Percentiles rank a stretch among this genome's conserved stretches.
phyloP scores from a whole-genome alignment of 2,797 vertebrate species.

The Carcharodon carcharias region DNA sequence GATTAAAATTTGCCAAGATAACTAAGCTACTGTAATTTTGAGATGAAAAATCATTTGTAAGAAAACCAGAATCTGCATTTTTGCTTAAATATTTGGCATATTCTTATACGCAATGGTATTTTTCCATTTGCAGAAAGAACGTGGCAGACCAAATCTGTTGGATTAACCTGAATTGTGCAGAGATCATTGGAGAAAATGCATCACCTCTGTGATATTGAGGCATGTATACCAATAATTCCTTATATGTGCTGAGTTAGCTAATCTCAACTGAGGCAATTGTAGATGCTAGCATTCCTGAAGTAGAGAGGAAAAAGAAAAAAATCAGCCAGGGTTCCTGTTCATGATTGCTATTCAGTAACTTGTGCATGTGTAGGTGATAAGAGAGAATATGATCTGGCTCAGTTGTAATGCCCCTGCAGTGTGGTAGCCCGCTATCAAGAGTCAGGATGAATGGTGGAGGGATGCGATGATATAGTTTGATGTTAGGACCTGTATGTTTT shows the following conservation, averaged over 20 bases:
- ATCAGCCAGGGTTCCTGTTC: no score
- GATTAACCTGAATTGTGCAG: not conserved
- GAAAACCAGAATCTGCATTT: not conserved
- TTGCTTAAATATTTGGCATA: not conserved
- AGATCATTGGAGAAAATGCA: not conserved
- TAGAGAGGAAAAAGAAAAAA: not conserved
- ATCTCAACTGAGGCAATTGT: not conserved
- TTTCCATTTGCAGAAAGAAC: not conserved
- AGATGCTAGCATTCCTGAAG: not conserved
- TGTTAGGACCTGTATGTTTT: not conserved
- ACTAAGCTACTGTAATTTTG: not conserved
- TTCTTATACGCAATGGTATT: not conserved
- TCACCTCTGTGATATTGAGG: not conserved
- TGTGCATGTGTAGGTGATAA: not conserved
- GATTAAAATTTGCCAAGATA: not conserved
- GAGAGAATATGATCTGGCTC: not conserved
- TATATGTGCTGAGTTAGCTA: not conserved
- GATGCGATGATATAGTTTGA: not conserved
- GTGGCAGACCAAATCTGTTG: not conserved
- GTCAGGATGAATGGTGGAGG: not conserved
- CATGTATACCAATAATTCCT: not conserved
- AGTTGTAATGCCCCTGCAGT: not conserved
- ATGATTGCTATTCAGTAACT: not conserved
- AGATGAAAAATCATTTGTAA: not conserved
- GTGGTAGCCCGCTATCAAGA: not conserved